Base-by-base conservation (phyloP, 1,140 invertebrate genomes). In the Episyrphus balteatus region DNA sequence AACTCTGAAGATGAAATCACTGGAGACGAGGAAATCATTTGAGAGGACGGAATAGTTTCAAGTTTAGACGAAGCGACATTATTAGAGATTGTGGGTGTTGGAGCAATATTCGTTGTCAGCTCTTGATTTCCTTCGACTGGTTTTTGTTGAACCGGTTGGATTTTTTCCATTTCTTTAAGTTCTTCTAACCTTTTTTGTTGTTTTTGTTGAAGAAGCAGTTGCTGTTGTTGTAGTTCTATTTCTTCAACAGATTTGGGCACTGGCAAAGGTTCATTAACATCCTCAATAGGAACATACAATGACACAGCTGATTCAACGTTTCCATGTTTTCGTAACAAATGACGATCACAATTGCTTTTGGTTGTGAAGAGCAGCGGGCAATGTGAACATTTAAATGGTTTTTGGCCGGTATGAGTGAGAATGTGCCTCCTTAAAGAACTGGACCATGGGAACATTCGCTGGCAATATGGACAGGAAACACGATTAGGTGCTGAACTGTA, bases 311-410 rank as follows among this genome's bases (percentile, higher is more conserved):
- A 61, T 51, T 68, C 66, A 3, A 68, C 61, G 33, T 68, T 77
- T 17, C 80, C 86, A 61, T 97, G 92, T 62, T 95, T 95, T 13
- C 92, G 73, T 17, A 92, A 69, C 44, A 97, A 66, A 65, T 98
- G 94, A 13, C 93, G 82, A 56, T 97, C 94, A 64, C 94, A 92
- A 66, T 98, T 98, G 2, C 90, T 94, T 60, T 97, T 97, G 0
- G 93, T 98, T 5, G 93, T 97, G 67, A 98, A 98, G 1, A 91
- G 77, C 1, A 96, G 74, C 0, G 86, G 83, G 62, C 94, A 98
- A 53, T 90, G 82, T 1, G 84, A 82, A 68, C 94, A 97, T 61
- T 93, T 90, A 71, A 86, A 97, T 0, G 94, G 94, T 60, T 97
- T 97, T 63, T 96, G 91, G 5, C 93, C 93, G 5, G 90, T 95